These are phyloP conservation scores for Drosophila pseudotakahashii DNA, from an alignment of 2,888 invertebrate genomes.

Conservation along the genomic window DNA sequence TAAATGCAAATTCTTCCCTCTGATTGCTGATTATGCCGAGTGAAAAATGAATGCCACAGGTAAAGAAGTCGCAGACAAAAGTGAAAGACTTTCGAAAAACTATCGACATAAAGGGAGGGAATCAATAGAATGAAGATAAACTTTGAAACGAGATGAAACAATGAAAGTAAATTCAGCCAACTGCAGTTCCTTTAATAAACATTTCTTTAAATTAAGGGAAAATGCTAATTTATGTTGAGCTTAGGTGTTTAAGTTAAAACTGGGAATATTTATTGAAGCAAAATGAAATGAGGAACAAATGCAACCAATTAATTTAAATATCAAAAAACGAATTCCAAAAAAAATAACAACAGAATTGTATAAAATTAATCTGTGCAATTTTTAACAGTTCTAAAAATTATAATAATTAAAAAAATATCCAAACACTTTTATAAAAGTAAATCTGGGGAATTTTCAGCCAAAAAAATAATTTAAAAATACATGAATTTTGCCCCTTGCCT, in stretches of 20 bases:
- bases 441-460: neutral
- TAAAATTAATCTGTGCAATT: too few relatives aligned
- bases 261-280: neutral
- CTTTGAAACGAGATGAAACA: neutral
- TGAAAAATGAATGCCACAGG: conserved; percentile 16
- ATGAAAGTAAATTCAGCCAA: neutral
- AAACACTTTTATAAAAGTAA: neutral
- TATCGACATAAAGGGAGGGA: neutral
- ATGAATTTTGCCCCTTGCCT: too few relatives aligned
- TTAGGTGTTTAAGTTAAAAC: neutral
- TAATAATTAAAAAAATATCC: too few relatives aligned
- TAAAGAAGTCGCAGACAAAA: conserved; percentile 6
- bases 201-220: neutral
- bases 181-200: neutral
- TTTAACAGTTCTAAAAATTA: too few relatives aligned
- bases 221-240: neutral
- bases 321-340: too few relatives aligned
- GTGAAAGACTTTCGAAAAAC: conserved; percentile 18
- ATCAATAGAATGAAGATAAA: conserved; percentile 1
- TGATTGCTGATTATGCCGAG: conserved; percentile 33
- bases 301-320: too few relatives aligned
- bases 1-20: conserved; percentile 55
- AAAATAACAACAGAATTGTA: too few relatives aligned
- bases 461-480: neutral
- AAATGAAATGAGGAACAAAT: neutral